Evolutionary conservation across 30 jellyfish, hydroid and myxozoan genomes (phyloP), one percentile per base, ranked within the genome.

Genomic region (Mastigias papua): DNA sequence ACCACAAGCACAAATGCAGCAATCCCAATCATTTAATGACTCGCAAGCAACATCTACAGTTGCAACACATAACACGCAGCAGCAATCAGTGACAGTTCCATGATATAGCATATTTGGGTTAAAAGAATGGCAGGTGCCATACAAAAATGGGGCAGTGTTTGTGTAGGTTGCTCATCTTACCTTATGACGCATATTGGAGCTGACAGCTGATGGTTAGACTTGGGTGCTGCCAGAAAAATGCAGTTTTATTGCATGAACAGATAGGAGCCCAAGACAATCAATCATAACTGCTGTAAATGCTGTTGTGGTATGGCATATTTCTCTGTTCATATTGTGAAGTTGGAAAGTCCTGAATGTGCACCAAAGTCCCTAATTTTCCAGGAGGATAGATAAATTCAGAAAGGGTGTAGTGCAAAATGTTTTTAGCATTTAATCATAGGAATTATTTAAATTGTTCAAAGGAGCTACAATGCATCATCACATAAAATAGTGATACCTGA

Each of bases 71-170:
- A 83, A 22, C 31, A 48, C 70, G 10, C 92, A 83, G 60, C 87
- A 70, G 35, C 81, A 33, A 54, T 83, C 92, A 9, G 92, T 83
- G 67, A 69, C 92, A 34, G 92, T 83, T 33, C 86, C 81, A 37
- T 83, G 76, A 71, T 15, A 1, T 11, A 8, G 46, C 42, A 63
- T 63, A 2, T 25, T 63, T 42, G 1, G 7, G 74, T 25, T 26
- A 20, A 19, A 10, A 5, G 27, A 11, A 19, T 21, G 27, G 26
- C 6, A 19, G 67, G n/a, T n/a, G n/a, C n/a, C n/a, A n/a, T n/a
- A n/a, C n/a, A n/a, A n/a, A n/a, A n/a, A n/a, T n/a, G n/a, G n/a
- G n/a, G n/a, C n/a, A n/a, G n/a, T n/a, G n/a, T n/a, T n/a, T n/a
- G n/a, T n/a, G n/a, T n/a, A n/a, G n/a, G n/a, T n/a, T n/a, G n/a